Conservation (phyloP, 2,113 vertebrate genomes). For the Cyanocitta stelleri region DNA sequence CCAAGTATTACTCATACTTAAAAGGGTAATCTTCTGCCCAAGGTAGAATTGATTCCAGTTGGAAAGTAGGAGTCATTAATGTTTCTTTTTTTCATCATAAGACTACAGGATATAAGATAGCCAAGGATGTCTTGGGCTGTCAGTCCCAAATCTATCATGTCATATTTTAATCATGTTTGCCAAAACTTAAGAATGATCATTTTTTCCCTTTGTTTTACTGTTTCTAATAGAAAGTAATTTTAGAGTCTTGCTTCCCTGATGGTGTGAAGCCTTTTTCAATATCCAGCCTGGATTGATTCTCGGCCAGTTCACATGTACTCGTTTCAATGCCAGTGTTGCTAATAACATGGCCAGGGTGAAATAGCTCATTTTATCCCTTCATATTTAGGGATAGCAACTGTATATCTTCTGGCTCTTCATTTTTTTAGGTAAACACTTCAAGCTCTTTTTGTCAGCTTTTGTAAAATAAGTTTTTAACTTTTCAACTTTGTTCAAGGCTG, state of each 20-base stretch:
- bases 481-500: not conserved
- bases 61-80: not conserved
- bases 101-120: not conserved
- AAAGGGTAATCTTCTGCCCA: not conserved
- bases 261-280: not conserved
- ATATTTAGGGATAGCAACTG: not conserved
- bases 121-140: not conserved
- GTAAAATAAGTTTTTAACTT: not conserved
- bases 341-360: not conserved
- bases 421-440: not conserved
- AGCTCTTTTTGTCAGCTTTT: not conserved
- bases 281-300: not conserved
- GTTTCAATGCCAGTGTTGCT: not conserved
- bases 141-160: not conserved
- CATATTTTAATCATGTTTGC: not conserved
- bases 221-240: not conserved
- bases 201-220: not conserved
- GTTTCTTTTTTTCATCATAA: not conserved
- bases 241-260: not conserved
- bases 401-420: not conserved
- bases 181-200: rapidly evolving
- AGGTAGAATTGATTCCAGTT: not conserved
- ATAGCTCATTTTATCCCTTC: not conserved
- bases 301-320: rapidly evolving
- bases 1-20: not conserved